Base-by-base conservation (phyloP, 2,888 invertebrate species). In the Sinelater perroti region DNA sequence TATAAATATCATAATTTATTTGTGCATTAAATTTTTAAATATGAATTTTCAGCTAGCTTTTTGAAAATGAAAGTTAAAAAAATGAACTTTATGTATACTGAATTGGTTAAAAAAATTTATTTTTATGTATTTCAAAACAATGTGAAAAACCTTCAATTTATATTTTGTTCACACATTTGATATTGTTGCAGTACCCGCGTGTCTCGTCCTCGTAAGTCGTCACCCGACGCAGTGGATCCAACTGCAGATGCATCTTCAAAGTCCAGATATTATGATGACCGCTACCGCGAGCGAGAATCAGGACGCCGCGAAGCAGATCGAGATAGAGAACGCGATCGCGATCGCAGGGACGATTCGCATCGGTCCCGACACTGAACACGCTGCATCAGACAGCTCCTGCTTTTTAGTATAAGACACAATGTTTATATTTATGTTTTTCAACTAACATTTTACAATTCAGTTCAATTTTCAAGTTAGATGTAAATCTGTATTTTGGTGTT, bases 221-320 rank as follows among this genome's bases (percentile, higher is more conserved):
- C 87, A 0, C 82, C 81, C 1, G 86, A 86, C 71, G 80, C 80
- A 17, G 80, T 70, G 66, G 85, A 67, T 76, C 68, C 70, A 38
- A 78, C 59, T 76, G 80, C 71, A 70, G 83, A 56, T 64, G 74
- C 72, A 73, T 73, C 81, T 69, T 71, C 83, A 68, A 82, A 86
- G 79, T 80, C 82, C 56, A 85, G 88, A 58, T 94, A 94, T 82
- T 93, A 94, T 79, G 93, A 94, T 68, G 93, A 94, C 79, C 85
- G 93, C 61, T 93, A 94, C 81, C 85, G 89, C 62, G 87, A 87
- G 69, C 80, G 86, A 47, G 83, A 83, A 63, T 80, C 82, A 61
- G 79, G 84, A 53, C 81, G 86, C 65, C 76, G 83, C 38, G 83
- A 83, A 72, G 76, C 83, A 53, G 83, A 84, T 68, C 78, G 85